phyloP scores from a whole-genome alignment of 1,140 invertebrate genomes.

The Leptinotarsa texana region DNA sequence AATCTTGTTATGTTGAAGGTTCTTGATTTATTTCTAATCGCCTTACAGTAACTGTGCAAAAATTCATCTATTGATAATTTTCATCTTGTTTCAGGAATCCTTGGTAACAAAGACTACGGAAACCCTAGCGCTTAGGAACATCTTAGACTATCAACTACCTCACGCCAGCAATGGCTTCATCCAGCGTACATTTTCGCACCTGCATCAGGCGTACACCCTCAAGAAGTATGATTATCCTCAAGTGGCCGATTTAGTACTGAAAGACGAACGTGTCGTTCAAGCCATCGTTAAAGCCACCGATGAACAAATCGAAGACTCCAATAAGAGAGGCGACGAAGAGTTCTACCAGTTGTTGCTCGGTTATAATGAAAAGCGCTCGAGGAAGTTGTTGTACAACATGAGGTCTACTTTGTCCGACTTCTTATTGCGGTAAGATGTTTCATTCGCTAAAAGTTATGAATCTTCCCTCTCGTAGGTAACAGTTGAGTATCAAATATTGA shows the following conservation, averaged over 20 bases:
- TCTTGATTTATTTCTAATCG: too few species aligned
- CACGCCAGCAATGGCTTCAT: conserved; percentile 61
- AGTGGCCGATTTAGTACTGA: conserved; percentile 67
- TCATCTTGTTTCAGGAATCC: conserved; percentile 59
- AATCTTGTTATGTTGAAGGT: too few species aligned
- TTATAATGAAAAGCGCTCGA: conserved; percentile 66
- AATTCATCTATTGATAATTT: not conserved
- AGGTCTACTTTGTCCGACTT: conserved; percentile 71
- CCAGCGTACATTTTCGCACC: conserved; percentile 64
- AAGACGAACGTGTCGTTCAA: conserved; percentile 70
- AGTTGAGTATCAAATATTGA: conserved; percentile 8
- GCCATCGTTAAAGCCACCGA: conserved; percentile 68
- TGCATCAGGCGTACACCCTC: conserved; percentile 64
- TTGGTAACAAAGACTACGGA: conserved; percentile 61
- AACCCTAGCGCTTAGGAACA: conserved; percentile 63
- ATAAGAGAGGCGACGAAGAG: conserved; percentile 57
- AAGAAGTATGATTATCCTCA: conserved; percentile 66
- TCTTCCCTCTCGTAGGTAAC: not conserved
- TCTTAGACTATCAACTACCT: conserved; percentile 64
- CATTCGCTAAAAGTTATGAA: too few species aligned
- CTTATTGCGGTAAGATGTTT: conserved; percentile 60
- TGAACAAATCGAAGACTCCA: conserved; percentile 56
- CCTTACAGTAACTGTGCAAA: too few species aligned
- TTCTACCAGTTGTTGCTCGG: conserved; percentile 60
- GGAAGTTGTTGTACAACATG: conserved; percentile 72